Evolutionary conservation across 2,113 vertebrate species (phyloP), one percentile per base, ranked within the genome.

Genomic region (Heterochromis multidens): DNA sequence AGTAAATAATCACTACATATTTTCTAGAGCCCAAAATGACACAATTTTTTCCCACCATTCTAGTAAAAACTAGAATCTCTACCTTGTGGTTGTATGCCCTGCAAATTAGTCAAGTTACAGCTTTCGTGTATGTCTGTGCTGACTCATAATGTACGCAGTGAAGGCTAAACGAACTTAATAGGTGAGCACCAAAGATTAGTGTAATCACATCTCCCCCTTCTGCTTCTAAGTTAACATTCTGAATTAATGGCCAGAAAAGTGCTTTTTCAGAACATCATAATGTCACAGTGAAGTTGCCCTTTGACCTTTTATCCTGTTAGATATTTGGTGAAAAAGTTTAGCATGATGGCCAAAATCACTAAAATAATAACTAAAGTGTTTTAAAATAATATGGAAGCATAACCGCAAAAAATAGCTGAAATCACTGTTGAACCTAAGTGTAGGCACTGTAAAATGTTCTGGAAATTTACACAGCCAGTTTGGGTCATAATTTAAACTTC

Each of bases 1-100:
- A 52, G 43, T 27, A 72, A 72, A 11, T 72, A 52, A 72, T 72
- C 43, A 17, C 65, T 49, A 29, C 49, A 49, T 72, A 72, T 21
- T 0, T 72, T 72, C 43, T 17, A 29, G 43, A 11, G 67, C 67
- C 0, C 11, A 17, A 31, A 43, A 25, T 29, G 17, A 52, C 67
- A 52, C 1, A 17, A 7, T 25, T 52, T 52, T 49, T 7, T 0
- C 25, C 43, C 9, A n/a, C n/a, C n/a, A n/a, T n/a, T n/a, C n/a
- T n/a, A 72, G 43, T 72, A 29, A 13, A 52, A 52, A 72, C 9
- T 31, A 31, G 43, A 52, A 29, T 13, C 43, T 5, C 43, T 52
- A 7, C 67, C 67, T 29, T 49, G 67, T 72, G 25, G 5, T 25
- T 21, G 25, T 31, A 72, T 0, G 6, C 25, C 43, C 67, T 49